Percentiles rank a stretch among this genome's conserved stretches.
Evolutionary conservation across 2,797 vertebrate species (phyloP).

Genomic region (Erpetoichthys calabaricus): DNA sequence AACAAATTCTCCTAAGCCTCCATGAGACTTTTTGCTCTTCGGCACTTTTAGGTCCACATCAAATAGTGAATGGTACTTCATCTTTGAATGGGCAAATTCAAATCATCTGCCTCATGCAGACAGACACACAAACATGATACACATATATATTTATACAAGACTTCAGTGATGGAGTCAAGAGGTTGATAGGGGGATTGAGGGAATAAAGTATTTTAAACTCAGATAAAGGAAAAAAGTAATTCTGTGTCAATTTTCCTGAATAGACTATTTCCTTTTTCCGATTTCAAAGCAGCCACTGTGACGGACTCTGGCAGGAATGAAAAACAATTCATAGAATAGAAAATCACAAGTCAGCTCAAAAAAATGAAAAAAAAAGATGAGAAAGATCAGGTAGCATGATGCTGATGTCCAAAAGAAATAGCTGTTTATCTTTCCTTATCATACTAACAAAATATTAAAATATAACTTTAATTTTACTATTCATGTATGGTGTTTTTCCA

Average conservation of each 20-base stretch:
- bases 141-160: neutral
- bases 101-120: conserved; percentile 1
- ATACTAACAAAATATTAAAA: too few relatives aligned
- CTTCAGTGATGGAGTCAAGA: too few relatives aligned
- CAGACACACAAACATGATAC: neutral
- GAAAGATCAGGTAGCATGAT: too few relatives aligned
- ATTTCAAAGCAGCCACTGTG: conserved; percentile 11
- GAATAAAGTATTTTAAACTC: conserved; percentile 34
- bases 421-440: too few relatives aligned
- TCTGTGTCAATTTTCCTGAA: conserved; percentile 17
- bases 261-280: conserved; percentile 13
- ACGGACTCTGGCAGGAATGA: conserved; percentile 9
- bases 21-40: too few relatives aligned
- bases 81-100: conserved; percentile 2
- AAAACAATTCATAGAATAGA: conserved; percentile 10
- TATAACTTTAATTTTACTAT: too few relatives aligned
- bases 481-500: too few relatives aligned
- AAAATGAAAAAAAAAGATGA: too few relatives aligned
- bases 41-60: too few relatives aligned
- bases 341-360: conserved; percentile 1
- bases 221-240: conserved; percentile 23
- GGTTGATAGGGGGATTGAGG: conserved; percentile 44
- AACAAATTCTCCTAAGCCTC: too few relatives aligned
- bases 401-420: too few relatives aligned
- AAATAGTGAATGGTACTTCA: too few relatives aligned